These are phyloP conservation scores for Arenaria interpres DNA, from an alignment of 2,113 vertebrate species.

Conservation along the genomic window DNA sequence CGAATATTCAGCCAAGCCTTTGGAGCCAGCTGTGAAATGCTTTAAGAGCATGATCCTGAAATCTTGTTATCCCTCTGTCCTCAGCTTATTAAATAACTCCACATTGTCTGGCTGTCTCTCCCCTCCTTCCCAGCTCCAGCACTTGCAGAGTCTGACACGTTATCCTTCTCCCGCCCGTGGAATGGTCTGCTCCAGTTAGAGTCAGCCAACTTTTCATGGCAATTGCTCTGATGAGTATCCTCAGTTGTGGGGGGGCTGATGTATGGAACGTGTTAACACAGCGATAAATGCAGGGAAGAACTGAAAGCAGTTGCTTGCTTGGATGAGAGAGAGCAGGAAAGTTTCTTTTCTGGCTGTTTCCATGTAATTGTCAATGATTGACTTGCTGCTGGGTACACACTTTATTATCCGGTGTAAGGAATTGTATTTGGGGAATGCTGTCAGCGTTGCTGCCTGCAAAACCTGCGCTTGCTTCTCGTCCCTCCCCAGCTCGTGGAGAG, in stretches of 20 bases:
- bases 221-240: neutral
- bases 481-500: neutral
- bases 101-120: neutral
- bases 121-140: neutral
- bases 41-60: neutral
- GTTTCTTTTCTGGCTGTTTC: neutral
- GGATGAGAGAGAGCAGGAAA: neutral
- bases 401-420: neutral
- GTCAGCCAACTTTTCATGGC: neutral
- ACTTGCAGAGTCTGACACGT: neutral
- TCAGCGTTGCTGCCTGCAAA: neutral
- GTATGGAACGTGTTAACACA: neutral
- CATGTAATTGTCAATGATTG: neutral
- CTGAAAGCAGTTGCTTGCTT: neutral
- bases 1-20: neutral
- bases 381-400: neutral
- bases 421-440: slow-evolving; percentile 5
- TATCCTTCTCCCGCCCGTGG: neutral
- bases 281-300: neutral
- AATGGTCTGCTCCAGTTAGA: neutral
- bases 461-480: neutral
- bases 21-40: neutral
- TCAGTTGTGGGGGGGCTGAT: neutral
- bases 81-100: neutral
- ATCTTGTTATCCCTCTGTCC: neutral